Evolutionary conservation across 92 coral and sea anemone genomes (phyloP), one percentile per base, ranked within the genome.

Genomic region (Parazoanthus swiftii): DNA sequence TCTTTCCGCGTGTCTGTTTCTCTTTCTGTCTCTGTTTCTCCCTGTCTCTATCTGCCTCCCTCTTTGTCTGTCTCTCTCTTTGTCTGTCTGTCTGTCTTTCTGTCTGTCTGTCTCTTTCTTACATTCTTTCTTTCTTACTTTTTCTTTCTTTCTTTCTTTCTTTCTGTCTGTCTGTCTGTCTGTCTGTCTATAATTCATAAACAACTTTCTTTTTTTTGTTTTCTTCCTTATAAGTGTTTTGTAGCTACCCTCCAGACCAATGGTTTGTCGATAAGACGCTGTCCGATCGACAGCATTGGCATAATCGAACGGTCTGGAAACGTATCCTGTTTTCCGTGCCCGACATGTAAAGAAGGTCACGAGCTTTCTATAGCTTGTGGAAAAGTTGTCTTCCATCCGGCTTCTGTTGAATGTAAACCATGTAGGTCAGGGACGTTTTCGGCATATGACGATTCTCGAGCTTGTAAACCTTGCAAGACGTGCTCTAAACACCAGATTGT

Each of bases 391-490:
- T 10, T 80, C 20, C 23, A 67, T 5, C 18, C 39, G 8, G 58
- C 84, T 20, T 68, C 88, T 4, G 0, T 87, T 0, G 13, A 4
- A 11, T 90, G 92, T 39, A 9, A 39, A 46, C 23, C 85, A 23
- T 90, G 92, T 10, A 81, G 74, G 0, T 63, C 74, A 0, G 92
- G 92, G 2, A 87, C 90, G 8, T 90, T 51, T 38, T 90, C 92
- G 6, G 42, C 51, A 29, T n/a, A 5, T 36, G 46, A 21, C 25
- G 66, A 87, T 7, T 36, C 84, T 2, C 88, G 66, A 2, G 78
- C 81, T 0, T 90, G 92, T 15, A 37, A 44, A 26, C 84, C 77
- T 9, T 90, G 92, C 37, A 6, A 35, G 15, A 59, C 77, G 44
- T 90, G 92, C 58, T 79, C 35, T 0, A 51, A 23, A 10, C 58